A percentile compares a stretch with the other conserved stretches of the same genome.
These are phyloP conservation scores for Cynopterus sphinx DNA, from an alignment of 2,797 vertebrate species.

Conservation along the genomic window DNA sequence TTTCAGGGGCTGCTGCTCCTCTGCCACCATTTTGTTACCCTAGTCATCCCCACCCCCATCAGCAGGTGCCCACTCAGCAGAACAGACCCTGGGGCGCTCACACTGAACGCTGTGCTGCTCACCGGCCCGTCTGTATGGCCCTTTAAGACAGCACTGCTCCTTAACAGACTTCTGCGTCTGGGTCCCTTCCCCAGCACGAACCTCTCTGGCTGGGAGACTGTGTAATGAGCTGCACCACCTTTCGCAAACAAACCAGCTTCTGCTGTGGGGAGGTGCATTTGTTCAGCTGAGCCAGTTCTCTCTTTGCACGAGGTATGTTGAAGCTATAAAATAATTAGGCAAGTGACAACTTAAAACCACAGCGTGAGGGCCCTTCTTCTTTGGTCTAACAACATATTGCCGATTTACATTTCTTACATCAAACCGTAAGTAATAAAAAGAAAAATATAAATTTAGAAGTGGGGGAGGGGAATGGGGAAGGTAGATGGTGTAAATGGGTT, in stretches of 20 bases:
- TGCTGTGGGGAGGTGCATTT: conserved; percentile 94
- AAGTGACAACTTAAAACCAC: not conserved
- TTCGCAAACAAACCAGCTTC: conserved; percentile 94
- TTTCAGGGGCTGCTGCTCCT: not conserved
- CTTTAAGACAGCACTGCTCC: not conserved
- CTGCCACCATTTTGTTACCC: not conserved
- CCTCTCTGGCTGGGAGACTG: conserved; percentile 92
- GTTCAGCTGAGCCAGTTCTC: conserved; percentile 94
- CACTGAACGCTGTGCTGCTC: fast-evolving
- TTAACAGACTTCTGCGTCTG: not conserved
- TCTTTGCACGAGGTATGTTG: conserved; percentile 95
- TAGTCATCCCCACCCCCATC: no score
- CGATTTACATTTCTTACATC: not conserved
- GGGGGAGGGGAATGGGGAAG: no score
- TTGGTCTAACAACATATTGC: not conserved
- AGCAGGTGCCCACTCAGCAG: not conserved
- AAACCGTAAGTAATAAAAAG: not conserved
- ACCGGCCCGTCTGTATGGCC: not conserved
- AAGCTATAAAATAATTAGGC: conserved; percentile 86
- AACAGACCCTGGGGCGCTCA: fast-evolving
- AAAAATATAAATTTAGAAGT: not conserved
- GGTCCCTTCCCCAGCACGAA: conserved; percentile 76
- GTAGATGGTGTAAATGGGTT: no score
- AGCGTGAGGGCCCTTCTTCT: not conserved
- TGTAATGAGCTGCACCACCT: conserved; percentile 92